These are phyloP conservation scores for Liposcelis brunnea DNA, from an alignment of 2,888 invertebrate genomes.

Conservation along the genomic window DNA sequence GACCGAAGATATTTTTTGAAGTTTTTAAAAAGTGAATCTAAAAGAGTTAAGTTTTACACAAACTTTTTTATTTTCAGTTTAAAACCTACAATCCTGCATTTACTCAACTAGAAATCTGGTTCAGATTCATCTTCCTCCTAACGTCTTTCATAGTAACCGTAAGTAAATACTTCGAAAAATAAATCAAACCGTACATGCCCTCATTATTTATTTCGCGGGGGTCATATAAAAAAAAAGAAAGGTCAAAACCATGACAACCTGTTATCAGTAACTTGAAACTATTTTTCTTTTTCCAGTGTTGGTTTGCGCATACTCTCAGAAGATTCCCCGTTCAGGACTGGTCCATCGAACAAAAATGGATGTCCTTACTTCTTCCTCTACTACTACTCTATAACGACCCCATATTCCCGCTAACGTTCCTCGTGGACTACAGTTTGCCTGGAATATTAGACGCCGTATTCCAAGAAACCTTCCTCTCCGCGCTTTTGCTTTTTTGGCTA, in stretches of 20 bases:
- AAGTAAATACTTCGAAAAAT: slow-evolving; percentile 28
- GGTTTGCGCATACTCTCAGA: slow-evolving; percentile 77
- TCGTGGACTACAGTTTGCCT: slow-evolving; percentile 76
- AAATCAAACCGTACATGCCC: slow-evolving; percentile 3
- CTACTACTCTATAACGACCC: slow-evolving; percentile 88
- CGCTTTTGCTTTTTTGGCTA: slow-evolving; percentile 83
- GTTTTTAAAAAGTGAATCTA: too few species aligned
- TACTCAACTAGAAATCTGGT: slow-evolving; percentile 95
- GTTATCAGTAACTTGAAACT: slow-evolving; percentile 6
- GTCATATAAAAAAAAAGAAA: slow-evolving; percentile 1
- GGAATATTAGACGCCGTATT: slow-evolving; percentile 82
- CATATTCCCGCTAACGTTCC: slow-evolving; percentile 75
- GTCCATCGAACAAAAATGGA: slow-evolving; percentile 97
- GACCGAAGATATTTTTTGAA: too few species aligned
- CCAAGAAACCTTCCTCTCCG: slow-evolving; percentile 77
- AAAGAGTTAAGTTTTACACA: neutral
- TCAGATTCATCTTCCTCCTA: slow-evolving; percentile 80
- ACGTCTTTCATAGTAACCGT: slow-evolving; percentile 75
- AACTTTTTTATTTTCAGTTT: slow-evolving; percentile 46
- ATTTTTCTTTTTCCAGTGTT: slow-evolving; percentile 49
- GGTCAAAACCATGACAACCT: slow-evolving; percentile 2
- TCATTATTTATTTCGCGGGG: neutral
- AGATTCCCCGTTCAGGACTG: slow-evolving; percentile 81
- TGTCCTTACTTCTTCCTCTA: slow-evolving; percentile 70
- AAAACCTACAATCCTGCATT: slow-evolving; percentile 92